Conservation (phyloP, 2,888 invertebrate species). For the Myopa testacea region DNA sequence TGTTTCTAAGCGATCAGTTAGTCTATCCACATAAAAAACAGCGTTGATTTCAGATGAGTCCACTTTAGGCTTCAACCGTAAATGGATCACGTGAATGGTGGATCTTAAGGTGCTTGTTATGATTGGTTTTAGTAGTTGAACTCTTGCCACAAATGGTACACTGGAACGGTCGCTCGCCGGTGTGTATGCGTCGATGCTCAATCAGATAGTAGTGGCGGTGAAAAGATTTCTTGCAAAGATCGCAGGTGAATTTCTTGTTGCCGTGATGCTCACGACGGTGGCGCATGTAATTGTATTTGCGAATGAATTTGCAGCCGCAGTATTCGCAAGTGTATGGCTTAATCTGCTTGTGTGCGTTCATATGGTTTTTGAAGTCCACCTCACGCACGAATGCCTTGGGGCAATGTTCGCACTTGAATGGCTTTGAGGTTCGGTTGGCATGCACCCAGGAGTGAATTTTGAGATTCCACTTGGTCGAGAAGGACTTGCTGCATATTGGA, state of each 20-base stretch:
- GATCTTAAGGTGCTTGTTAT: constrained; percentile 89
- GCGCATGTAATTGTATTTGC: constrained; percentile 88
- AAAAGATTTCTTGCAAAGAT: constrained; percentile 83
- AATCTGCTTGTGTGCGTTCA: constrained; percentile 86
- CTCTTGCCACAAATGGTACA: constrained; percentile 92
- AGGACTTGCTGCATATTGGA: constrained; percentile 84
- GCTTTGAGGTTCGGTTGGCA: constrained; percentile 83
- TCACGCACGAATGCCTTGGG: constrained; percentile 87
- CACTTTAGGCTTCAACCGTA: constrained; percentile 76
- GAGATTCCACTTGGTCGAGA: constrained; percentile 91
- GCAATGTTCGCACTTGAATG: constrained; percentile 86
- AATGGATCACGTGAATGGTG: constrained; percentile 90
- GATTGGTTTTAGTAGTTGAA: constrained; percentile 90
- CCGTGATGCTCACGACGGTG: constrained; percentile 88
- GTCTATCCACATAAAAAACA: not conserved
- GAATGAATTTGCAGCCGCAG: constrained; percentile 89
- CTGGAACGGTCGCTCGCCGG: constrained; percentile 80
- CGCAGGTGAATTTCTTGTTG: constrained; percentile 82
- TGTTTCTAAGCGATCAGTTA: not conserved
- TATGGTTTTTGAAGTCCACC: constrained; percentile 83
- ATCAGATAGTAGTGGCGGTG: constrained; percentile 89
- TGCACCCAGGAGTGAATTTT: constrained; percentile 92
- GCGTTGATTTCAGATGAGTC: not conserved
- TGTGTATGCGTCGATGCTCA: constrained; percentile 88
- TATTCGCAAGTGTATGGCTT: constrained; percentile 88